Evolutionary conservation across 1,140 invertebrate genomes (phyloP).

Genomic region (Cepaea nemoralis): DNA sequence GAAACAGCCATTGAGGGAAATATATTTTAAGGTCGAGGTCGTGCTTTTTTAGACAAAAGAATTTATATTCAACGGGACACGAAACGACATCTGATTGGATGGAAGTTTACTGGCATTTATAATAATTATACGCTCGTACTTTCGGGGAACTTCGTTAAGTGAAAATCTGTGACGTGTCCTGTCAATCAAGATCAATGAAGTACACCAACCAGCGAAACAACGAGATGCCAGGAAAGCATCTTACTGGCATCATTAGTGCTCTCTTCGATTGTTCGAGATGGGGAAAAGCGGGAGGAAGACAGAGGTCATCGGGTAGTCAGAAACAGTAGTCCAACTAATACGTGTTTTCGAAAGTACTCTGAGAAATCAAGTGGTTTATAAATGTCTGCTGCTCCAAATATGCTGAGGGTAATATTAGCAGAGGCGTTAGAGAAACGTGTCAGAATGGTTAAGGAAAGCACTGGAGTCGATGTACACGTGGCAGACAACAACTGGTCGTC

Average conservation of each 20-base stretch:
- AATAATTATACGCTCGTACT: neutral
- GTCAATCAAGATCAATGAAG: constrained; percentile 11
- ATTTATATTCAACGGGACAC: constrained; percentile 6
- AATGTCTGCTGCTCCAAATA: neutral
- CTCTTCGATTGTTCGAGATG: neutral
- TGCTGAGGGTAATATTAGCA: neutral
- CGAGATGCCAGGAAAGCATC: neutral
- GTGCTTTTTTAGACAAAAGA: neutral
- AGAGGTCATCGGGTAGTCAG: neutral
- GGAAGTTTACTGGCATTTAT: neutral
- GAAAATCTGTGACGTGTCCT: neutral
- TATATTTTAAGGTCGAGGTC: constrained; percentile 5
- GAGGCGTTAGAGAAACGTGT: neutral
- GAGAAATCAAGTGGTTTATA: neutral
- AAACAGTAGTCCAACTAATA: neutral
- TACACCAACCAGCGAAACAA: neutral
- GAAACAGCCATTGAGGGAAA: neutral
- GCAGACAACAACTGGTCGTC: too few relatives aligned
- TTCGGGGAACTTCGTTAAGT: neutral
- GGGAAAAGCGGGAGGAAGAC: too few relatives aligned
- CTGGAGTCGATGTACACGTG: neutral
- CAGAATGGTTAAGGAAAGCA: neutral
- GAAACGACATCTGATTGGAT: constrained; percentile 13
- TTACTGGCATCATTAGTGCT: neutral
- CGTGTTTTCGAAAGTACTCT: neutral